Conservation (phyloP, 2,113 vertebrate genomes). For the Morone chrysops region DNA sequence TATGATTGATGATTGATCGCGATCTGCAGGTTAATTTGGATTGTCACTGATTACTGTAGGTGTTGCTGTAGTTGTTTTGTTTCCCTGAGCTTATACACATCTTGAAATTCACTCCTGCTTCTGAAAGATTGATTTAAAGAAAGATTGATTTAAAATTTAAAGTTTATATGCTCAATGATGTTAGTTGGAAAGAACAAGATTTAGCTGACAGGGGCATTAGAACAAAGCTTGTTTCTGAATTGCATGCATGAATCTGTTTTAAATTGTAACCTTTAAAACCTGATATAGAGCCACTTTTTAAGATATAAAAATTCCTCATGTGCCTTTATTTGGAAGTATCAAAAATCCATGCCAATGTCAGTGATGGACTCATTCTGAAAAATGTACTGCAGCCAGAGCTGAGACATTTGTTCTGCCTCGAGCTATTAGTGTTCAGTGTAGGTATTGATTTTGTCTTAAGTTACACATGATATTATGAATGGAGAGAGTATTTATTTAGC, state of each 20-base stretch:
- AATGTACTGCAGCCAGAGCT: conserved; percentile 59
- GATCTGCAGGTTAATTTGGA: conserved; percentile 45
- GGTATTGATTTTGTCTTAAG: conserved; percentile 79
- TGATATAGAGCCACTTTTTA: conserved; percentile 19
- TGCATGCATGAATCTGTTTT: conserved; percentile 34
- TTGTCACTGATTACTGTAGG: conserved; percentile 17
- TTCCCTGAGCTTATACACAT: conserved; percentile 10
- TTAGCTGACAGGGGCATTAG: not conserved
- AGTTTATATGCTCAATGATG: not conserved
- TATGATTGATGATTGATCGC: conserved; percentile 52
- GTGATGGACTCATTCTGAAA: conserved; percentile 64
- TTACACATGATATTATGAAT: conserved; percentile 77
- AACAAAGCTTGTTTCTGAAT: conserved; percentile 41
- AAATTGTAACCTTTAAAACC: conserved; percentile 2
- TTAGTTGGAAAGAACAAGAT: conserved; percentile 18
- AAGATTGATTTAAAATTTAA: conserved; percentile 14
- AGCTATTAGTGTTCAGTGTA: conserved; percentile 60
- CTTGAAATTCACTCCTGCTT: conserved; percentile 38
- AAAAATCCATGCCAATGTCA: conserved; percentile 65
- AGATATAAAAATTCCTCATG: conserved; percentile 35
- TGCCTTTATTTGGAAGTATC: conserved; percentile 58
- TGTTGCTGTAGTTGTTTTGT: conserved; percentile 34
- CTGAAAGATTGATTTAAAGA: conserved; percentile 40
- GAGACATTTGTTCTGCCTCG: conserved; percentile 64
- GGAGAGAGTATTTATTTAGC: conserved; percentile 76